Evolutionary conservation across 53 echinoderm and acorn worm genomes (phyloP).

Genomic region (Arbacia lixula): DNA sequence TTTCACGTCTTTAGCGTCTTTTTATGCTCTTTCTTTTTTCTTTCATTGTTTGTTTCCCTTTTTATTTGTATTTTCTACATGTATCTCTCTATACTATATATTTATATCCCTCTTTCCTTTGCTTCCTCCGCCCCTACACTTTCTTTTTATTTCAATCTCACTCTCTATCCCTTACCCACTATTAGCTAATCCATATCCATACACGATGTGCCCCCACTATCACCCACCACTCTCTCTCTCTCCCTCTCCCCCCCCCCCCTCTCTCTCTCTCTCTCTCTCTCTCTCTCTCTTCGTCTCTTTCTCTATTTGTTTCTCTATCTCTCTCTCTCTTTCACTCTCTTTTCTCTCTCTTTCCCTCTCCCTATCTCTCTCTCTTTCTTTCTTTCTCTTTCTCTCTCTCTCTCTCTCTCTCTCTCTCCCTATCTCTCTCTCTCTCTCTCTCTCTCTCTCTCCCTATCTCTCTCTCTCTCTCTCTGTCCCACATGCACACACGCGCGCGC

Average conservation of each 20-base stretch:
- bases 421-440: background rate
- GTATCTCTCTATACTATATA: too few relatives aligned
- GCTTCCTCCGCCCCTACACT: too few relatives aligned
- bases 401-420: background rate
- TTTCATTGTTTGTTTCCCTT: too few relatives aligned
- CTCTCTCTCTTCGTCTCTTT: background rate
- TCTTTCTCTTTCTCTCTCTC: background rate
- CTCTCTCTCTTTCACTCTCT: background rate
- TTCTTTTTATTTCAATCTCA: too few relatives aligned
- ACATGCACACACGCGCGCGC: background rate
- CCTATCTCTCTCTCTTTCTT: constrained; percentile 23
- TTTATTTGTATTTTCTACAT: too few relatives aligned
- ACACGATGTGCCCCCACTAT: too few relatives aligned
- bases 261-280: background rate
- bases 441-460: background rate
- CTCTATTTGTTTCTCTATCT: background rate
- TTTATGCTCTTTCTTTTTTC: too few relatives aligned
- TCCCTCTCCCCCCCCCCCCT: background rate
- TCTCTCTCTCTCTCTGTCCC: background rate
- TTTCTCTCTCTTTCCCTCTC: background rate
- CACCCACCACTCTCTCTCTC: background rate
- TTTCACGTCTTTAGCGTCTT: too few relatives aligned
- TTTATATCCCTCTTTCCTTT: too few relatives aligned
- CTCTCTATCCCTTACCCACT: too few relatives aligned
- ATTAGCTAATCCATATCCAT: too few relatives aligned